Base-by-base conservation (phyloP, 2,113 vertebrate species). In the Platichthys flesus region DNA sequence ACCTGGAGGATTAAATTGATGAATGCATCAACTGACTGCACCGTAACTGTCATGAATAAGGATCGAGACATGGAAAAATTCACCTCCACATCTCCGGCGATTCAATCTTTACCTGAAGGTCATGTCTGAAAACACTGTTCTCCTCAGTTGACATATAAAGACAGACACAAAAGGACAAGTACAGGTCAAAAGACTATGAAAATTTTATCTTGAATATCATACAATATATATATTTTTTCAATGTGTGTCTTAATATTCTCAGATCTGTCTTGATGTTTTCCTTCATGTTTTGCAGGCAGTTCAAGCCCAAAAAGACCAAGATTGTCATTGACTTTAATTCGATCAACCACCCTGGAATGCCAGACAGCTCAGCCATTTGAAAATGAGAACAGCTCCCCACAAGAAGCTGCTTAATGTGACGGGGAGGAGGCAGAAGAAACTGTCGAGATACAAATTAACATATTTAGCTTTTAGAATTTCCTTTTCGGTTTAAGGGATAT, bases 271-370 rank as follows among this genome's bases (percentile, higher is more conserved):
- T 51, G 15, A 18, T 51, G 18, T 5, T 18, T 18, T 18, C 65
- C 9, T 66, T 40, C 64, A 54, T 83, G 24, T 71, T 67, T 82
- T 15, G 24, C 78, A 93, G 90, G 78, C 79, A 91, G 60, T 92
- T 88, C 78, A 31, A 84, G 54, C 89, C 92, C 61, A 92, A 80
- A 76, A 92, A 69, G 76, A 83, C 76, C 1, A 18, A 89, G 86
- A 88, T 93, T 52, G 76, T 89, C 76, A 90, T 93, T 71, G 84
- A 92, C 21, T 93, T 92, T 84, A 89, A 90, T 71, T 91, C 89
- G 76, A 92, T 93, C 70, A 91, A 91, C 84, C 21, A 40, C n/a
- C 26, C 79, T 74, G 75, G 60, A 81, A 61, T 35, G 51, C 69
- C 70, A 66, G 78, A 68, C 67, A 31, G 26, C 1, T 2, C 66